Percentiles rank a stretch among this genome's conserved stretches.
These are phyloP conservation scores for Spodoptera exigua DNA, from an alignment of 2,888 invertebrate genomes.

Conservation along the genomic window DNA sequence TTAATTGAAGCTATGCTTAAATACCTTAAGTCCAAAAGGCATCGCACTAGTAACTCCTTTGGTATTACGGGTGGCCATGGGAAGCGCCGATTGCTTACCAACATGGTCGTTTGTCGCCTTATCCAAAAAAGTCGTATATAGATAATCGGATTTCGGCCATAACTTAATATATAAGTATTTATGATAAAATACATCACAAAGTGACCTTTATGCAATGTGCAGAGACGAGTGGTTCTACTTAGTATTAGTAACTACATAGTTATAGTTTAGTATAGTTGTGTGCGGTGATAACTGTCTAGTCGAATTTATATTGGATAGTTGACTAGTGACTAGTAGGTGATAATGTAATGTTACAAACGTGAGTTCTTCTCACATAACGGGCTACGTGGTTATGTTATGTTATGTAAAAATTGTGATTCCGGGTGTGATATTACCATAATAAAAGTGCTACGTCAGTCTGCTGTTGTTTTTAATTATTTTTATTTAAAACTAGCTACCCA, in stretches of 20 bases:
- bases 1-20: too few relatives aligned
- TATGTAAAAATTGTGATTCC: slow-evolving; percentile 56
- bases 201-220: too few relatives aligned
- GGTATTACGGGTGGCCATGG: too few relatives aligned
- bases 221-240: not conserved
- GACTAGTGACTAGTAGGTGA: slow-evolving; percentile 16
- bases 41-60: too few relatives aligned
- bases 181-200: too few relatives aligned
- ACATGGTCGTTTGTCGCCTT: too few relatives aligned
- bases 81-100: too few relatives aligned
- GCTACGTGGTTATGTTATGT: slow-evolving; percentile 11
- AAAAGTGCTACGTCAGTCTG: slow-evolving; percentile 10
- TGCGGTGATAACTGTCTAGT: slow-evolving; percentile 45
- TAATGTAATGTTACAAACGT: slow-evolving; percentile 4
- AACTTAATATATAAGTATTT: not conserved
- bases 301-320: slow-evolving; percentile 13
- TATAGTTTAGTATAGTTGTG: slow-evolving; percentile 3
- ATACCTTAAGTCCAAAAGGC: too few relatives aligned
- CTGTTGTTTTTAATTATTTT: not conserved
- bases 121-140: too few relatives aligned
- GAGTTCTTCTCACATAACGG: not conserved
- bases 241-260: slow-evolving; percentile 6
- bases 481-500: too few relatives aligned
- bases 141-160: too few relatives aligned
- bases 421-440: slow-evolving; percentile 48